Conservation (phyloP, 2,113 vertebrate genomes). For the Nerophis lumbriciformis region DNA sequence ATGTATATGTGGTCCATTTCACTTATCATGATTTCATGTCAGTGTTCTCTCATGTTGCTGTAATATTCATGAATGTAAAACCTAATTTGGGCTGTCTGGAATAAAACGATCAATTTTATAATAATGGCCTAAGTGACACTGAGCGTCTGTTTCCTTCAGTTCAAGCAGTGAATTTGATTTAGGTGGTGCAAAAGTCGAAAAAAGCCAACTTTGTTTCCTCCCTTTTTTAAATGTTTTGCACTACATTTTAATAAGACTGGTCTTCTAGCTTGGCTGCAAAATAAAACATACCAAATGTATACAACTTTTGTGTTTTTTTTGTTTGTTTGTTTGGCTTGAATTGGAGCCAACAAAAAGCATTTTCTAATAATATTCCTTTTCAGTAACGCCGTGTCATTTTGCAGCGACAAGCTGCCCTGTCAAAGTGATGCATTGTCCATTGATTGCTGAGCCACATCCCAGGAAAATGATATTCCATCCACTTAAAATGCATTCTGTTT, state of each 20-base stretch:
- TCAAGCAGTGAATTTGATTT: constrained; percentile 23
- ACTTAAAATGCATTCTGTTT: too few species aligned
- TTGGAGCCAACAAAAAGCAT: background rate
- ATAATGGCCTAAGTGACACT: constrained; percentile 29
- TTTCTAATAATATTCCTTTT: background rate
- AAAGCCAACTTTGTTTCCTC: constrained; percentile 32
- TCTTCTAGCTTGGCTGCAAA: constrained; percentile 55
- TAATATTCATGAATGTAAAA: constrained; percentile 55
- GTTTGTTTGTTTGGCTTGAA: constrained; percentile 14
- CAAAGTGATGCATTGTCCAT: too few species aligned
- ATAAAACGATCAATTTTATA: constrained; percentile 40
- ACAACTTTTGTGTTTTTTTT: constrained; percentile 29
- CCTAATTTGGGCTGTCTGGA: constrained; percentile 25
- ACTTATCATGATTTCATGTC: constrained; percentile 14
- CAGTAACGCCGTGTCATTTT: background rate
- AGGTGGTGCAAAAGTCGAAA: constrained; percentile 27
- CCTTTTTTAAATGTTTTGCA: constrained; percentile 42
- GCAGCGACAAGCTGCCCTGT: too few species aligned
- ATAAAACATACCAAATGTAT: constrained; percentile 60
- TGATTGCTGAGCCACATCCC: too few species aligned
- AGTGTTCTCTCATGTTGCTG: constrained; percentile 23
- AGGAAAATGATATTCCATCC: too few species aligned
- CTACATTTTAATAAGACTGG: constrained; percentile 49
- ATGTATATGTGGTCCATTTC: constrained; percentile 11
- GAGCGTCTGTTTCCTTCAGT: constrained; percentile 26